Evolutionary conservation across 1,140 invertebrate genomes (phyloP).

Genomic region (Harpegnathos saltator): DNA sequence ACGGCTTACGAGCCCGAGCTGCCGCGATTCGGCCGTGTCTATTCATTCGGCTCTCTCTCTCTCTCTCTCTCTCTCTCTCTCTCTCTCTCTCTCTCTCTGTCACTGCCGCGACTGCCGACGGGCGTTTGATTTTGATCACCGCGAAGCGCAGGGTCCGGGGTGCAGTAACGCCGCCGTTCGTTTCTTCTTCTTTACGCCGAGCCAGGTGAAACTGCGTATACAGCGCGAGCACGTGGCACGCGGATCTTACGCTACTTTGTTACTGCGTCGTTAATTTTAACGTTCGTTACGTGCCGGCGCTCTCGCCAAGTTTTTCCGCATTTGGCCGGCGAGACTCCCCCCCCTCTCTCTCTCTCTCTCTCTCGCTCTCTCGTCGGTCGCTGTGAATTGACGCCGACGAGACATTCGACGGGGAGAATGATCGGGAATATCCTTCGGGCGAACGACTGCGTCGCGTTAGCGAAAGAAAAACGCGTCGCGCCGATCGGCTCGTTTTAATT

Average conservation of each 20-base stretch:
- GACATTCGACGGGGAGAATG: too few relatives aligned
- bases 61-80: too few relatives aligned
- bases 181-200: slow-evolving; percentile 41
- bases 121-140: slow-evolving; percentile 85
- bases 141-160: slow-evolving; percentile 68
- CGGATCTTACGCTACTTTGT: slow-evolving; percentile 82
- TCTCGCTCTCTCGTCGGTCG: too few relatives aligned
- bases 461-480: too few relatives aligned
- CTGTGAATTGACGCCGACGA: too few relatives aligned
- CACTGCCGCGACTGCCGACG: neutral
- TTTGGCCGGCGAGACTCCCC: slow-evolving; percentile 6
- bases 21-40: slow-evolving; percentile 39
- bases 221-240: slow-evolving; percentile 60
- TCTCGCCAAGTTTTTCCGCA: slow-evolving; percentile 79
- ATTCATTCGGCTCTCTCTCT: slow-evolving; percentile 37
- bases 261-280: slow-evolving; percentile 85
- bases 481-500: too few relatives aligned
- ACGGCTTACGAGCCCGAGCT: slow-evolving; percentile 70
- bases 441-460: too few relatives aligned
- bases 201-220: slow-evolving; percentile 62
- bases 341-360: too few relatives aligned
- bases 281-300: slow-evolving; percentile 81
- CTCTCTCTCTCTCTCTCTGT: too few relatives aligned
- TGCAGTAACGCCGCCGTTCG: slow-evolving; percentile 73
- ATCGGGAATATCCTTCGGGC: too few relatives aligned